Evolutionary conservation across 2,113 vertebrate genomes (phyloP), one percentile per base, ranked within the genome.

Genomic region (Rhizomys pruinosus): DNA sequence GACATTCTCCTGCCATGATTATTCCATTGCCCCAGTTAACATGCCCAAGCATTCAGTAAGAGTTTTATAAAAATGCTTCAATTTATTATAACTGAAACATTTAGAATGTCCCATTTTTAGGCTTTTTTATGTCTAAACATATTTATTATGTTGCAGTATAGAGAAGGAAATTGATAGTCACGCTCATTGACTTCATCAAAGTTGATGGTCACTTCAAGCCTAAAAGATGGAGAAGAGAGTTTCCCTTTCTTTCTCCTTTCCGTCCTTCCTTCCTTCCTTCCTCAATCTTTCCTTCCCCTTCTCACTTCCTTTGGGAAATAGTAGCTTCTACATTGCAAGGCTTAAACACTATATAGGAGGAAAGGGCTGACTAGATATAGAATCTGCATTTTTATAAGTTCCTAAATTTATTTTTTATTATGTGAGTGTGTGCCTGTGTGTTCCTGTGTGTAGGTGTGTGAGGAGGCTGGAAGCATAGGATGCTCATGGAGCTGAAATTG

Each of bases 1-100:
- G 52, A 93, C 82, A 66, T 96, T 82, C 63, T 69, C 94, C 3
- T 71, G 42, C 47, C 12, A 32, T 29, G 68, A 90, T 84, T 25
- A 57, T 27, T 64, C 42, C 66, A n/a, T n/a, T n/a, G 39, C 63
- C 25, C 39, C 57, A 90, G 42, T 63, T 72, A 92, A 52, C 90
- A 59, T 47, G 44, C 69, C 94, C 72, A 93, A 78, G 27, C 92
- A 55, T 29, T 95, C 64, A 66, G 27, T 57, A 87, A 88, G 64
- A 32, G 27, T 90, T 90, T 88, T 88, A n/a, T 64, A 63, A 91
- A 89, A 88, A 78, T 74, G 90, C 86, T 96, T 90, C n/a, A 66
- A 76, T 72, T 87, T 92, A 61, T 90, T 86, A 64, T 59, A 89
- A 82, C 25, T 72, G 85, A 85, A 81, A 79, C 1, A 10, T 42